Percentiles rank a stretch among this genome's conserved stretches.
Evolutionary conservation across 2,113 vertebrate species (phyloP).

Genomic region (Pleuronectes platessa): DNA sequence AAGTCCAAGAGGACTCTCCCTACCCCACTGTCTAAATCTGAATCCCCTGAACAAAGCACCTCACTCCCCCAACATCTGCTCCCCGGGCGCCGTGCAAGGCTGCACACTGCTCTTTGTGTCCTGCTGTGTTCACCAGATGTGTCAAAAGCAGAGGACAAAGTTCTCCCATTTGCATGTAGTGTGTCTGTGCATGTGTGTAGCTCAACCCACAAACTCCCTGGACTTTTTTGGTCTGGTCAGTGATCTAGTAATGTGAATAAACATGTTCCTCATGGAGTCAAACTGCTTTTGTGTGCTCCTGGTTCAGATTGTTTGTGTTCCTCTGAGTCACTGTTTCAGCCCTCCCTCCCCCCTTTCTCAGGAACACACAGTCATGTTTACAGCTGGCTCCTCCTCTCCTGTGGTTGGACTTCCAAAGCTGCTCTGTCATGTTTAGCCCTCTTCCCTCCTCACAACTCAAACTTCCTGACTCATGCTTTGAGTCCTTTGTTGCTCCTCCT

Average conservation of each 20-base stretch:
- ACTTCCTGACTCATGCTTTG: conserved; percentile 39
- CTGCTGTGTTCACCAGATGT: no score
- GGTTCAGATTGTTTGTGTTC: conserved; percentile 6
- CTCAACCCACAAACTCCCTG: no score
- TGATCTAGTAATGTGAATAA: not conserved
- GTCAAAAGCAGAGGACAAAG: no score
- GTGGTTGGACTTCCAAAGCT: conserved; percentile 23
- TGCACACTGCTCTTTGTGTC: no score
- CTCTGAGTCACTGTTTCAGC: conserved; percentile 49
- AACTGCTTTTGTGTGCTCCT: not conserved
- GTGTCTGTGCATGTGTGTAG: no score
- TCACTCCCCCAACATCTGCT: no score
- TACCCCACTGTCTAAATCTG: no score
- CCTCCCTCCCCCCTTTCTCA: conserved; percentile 9
- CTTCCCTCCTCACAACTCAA: conserved; percentile 18
- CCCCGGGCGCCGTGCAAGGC: no score
- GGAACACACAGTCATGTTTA: conserved; percentile 62
- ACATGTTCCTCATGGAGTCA: not conserved
- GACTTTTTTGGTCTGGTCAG: not conserved
- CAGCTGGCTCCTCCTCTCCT: conserved; percentile 38
- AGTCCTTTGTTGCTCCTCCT: conserved; percentile 30
- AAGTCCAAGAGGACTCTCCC: no score
- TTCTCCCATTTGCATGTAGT: no score
- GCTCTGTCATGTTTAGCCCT: conserved; percentile 59
- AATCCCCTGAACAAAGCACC: no score